Base-by-base conservation (phyloP, 1,140 invertebrate genomes). In the Macrobrachium rosenbergii region DNA sequence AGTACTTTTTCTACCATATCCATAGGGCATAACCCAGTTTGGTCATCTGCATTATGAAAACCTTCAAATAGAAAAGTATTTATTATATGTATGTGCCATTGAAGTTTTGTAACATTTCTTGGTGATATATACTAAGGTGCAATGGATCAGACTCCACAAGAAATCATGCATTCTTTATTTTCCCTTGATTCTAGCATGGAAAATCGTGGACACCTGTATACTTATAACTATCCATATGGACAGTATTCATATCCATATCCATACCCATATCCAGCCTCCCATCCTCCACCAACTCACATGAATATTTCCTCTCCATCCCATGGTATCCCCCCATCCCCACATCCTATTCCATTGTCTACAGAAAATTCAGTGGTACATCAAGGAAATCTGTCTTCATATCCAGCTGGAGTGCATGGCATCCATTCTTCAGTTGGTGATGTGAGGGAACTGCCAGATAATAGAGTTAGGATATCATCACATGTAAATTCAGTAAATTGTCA, bases 61-160 rank as follows among this genome's bases (percentile, higher is more conserved):
- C 52, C 12, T 52, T 12, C 12, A 52, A 52, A 8, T 52, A 52
- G 52, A 52, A 52, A 52, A 52, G 7, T 52, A 52, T 52, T 52
- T 12, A 52, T 52, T 52, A 52, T 52, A 52, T 52, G 52, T 10
- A 52, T 52, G 8, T 10, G 12, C 7, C 52, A 52, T 52, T 52
- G 8, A 52, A 52, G 52, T 8, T 52, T 52, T 12, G 6, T 52
- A 12, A 52, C 7, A 12, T 52, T 5, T 52, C 12, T 52, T 52
- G 12, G 52, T 52, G 7, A 52, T 52, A 52, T 52, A 52, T 5
- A 5, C 52, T 52, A 52, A 52, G 7, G 52, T 52, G 52, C 52
- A 52, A 87, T 87, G 85, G 85, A 87, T 80, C 85, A 87, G 60
- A 81, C 69, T 72, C 84, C 84, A 63, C 85, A 87, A 75, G 85